A percentile compares a stretch with the other conserved stretches of the same genome.
Conservation (phyloP, 2,113 vertebrate genomes). For the Bolborhynchus lineola region DNA sequence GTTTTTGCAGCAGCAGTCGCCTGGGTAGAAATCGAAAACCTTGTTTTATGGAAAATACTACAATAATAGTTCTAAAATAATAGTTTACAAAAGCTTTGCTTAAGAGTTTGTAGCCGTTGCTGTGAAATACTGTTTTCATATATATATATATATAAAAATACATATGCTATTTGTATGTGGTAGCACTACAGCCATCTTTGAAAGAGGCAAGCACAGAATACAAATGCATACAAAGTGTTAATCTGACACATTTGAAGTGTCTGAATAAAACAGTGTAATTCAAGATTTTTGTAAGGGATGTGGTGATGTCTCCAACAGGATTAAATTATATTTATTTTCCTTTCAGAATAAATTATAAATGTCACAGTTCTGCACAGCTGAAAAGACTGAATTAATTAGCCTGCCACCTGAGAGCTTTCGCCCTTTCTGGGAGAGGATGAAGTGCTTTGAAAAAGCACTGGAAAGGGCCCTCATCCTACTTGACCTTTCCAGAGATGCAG, state of each 20-base stretch:
- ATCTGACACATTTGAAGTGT: not conserved
- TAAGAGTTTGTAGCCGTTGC: not conserved
- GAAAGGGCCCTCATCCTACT: conserved; percentile 42
- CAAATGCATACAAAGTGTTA: not conserved
- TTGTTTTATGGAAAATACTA: not conserved
- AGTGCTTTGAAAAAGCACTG: conserved; percentile 58
- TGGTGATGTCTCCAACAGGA: not conserved
- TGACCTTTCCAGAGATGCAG: conserved; percentile 58
- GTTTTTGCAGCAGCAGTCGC: not conserved
- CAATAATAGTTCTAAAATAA: not conserved
- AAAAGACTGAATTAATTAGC: conserved; percentile 60
- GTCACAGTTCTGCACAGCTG: conserved; percentile 47
- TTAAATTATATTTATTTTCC: conserved; percentile 27
- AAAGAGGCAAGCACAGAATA: not conserved
- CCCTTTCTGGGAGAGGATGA: conserved; percentile 48
- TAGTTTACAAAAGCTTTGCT: not conserved
- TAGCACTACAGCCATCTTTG: not conserved
- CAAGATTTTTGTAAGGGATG: not conserved
- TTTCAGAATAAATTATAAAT: conserved; percentile 61
- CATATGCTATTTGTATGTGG: not conserved
- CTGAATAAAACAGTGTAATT: not conserved
- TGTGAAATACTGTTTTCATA: not conserved
- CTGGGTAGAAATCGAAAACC: not conserved
- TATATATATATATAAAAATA: not conserved
- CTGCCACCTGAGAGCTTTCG: conserved; percentile 47